Evolutionary conservation across 2,797 vertebrate genomes (phyloP), one percentile per base, ranked within the genome.

Genomic region (Zalophus californianus): DNA sequence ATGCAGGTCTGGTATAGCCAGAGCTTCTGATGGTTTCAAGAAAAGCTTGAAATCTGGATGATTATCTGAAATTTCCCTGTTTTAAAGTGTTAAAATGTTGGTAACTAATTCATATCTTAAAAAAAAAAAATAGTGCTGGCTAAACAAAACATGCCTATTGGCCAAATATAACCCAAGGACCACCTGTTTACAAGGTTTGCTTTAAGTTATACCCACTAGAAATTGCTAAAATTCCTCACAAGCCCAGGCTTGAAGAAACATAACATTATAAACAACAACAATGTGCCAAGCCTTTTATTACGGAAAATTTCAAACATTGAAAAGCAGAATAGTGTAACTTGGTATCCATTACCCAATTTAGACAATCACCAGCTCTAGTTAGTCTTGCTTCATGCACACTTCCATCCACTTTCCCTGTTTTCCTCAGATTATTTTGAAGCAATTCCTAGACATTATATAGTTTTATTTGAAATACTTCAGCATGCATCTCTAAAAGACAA

Each of bases 61-160:
- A 73, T 79, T 56, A 60, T 52, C 50, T 60, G 29, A 75, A 89
- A 90, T 92, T 14, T 68, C 23, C 15, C 5, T 66, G 10, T 60
- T 60, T 77, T 77, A 58, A 78, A 97, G 66, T 35, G n/a, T 80
- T 73, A 60, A 80, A 90, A 91, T 68, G 35, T 54, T 73, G 56
- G 41, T 79, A 79, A 72, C 62, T 91, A n/a, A 73, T 92, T 73
- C 60, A 91, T 70, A 15, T 80, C 54, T 50, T 68, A 7, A 13
- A 68, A 68, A 35, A 68, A 35, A 35, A 92, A 44, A 44, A 13
- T 41, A 23, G n/a, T 77, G 5, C 15, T 84, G 7, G 83, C 50
- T 70, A 78, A 87, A 77, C 8, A 77, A 85, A 75, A 54, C 58
- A 44, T 38, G 10, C n/a, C 16, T 50, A 4, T 44, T 52, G n/a